A percentile compares a stretch with the other conserved stretches of the same genome.
Conservation (phyloP, 2,888 invertebrate genomes). For the Drosophila diplacantha region DNA sequence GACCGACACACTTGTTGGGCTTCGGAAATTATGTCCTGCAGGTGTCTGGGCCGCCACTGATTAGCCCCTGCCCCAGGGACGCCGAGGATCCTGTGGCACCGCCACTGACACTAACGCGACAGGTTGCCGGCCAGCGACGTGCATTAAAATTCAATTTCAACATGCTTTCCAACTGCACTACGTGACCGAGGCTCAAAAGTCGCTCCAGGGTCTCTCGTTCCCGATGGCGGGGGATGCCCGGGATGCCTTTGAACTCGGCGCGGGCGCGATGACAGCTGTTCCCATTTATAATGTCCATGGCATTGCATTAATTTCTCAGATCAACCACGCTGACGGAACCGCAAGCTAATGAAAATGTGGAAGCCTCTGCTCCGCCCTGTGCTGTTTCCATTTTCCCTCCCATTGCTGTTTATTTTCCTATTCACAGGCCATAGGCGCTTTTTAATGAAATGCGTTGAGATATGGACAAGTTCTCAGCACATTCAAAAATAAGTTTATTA, state of each 20-base stretch:
- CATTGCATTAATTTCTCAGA: conserved; percentile 71
- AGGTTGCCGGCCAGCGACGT: conserved; percentile 39
- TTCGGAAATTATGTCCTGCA: conserved; percentile 65
- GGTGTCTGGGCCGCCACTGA: conserved; percentile 63
- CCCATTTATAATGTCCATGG: conserved; percentile 60
- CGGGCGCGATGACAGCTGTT: conserved; percentile 50
- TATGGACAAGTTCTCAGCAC: conserved; percentile 53
- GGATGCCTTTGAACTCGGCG: conserved; percentile 16
- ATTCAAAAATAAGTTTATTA: conserved; percentile 13
- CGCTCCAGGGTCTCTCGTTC: conserved; percentile 41
- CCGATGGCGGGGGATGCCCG: neutral
- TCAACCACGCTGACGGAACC: conserved; percentile 66
- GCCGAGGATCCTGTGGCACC: neutral
- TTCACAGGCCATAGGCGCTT: conserved; percentile 44
- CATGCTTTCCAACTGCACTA: conserved; percentile 54
- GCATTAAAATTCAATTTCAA: conserved; percentile 68
- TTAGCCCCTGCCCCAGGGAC: conserved; percentile 46
- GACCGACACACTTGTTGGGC: conserved; percentile 56
- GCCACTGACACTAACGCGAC: conserved; percentile 60
- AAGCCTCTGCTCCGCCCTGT: conserved; percentile 14
- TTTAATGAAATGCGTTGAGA: conserved; percentile 62
- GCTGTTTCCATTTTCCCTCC: neutral
- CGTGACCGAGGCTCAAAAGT: conserved; percentile 56
- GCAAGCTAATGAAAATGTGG: conserved; percentile 62
- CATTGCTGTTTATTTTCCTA: neutral